These are phyloP conservation scores for Drosophila colorata DNA, from an alignment of 2,888 invertebrate species.

Conservation along the genomic window DNA sequence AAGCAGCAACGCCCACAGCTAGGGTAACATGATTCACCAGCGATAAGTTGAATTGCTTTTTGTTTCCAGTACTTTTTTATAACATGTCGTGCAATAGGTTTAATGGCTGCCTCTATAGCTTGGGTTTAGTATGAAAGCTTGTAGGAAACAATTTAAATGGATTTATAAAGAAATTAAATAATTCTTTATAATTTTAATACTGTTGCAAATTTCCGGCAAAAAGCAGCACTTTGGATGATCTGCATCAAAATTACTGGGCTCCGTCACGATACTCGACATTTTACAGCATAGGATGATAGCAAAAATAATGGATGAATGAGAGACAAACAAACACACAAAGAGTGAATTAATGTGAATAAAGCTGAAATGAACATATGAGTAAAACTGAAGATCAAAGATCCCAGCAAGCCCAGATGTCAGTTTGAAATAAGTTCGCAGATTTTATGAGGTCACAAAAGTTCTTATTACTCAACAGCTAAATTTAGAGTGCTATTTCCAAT, in stretches of 20 bases:
- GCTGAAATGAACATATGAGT: too few species aligned
- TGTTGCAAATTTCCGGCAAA: slow-evolving; percentile 32
- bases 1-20: too few species aligned
- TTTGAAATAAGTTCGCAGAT: background rate
- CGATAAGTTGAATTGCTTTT: background rate
- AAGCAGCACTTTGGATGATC: slow-evolving; percentile 24
- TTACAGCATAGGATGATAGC: background rate
- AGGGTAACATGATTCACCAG: background rate
- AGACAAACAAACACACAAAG: too few species aligned
- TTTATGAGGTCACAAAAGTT: background rate
- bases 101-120: background rate
- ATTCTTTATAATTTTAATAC: slow-evolving; percentile 12
- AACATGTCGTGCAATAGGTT: too few species aligned
- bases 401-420: background rate
- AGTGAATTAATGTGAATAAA: too few species aligned
- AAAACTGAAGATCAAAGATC: background rate
- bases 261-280: slow-evolving; percentile 29
- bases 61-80: background rate
- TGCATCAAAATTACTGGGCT: slow-evolving; percentile 23
- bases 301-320: slow-evolving; percentile 1
- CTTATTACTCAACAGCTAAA: too few species aligned
- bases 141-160: too few species aligned
- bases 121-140: too few species aligned
- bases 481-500: too few species aligned
- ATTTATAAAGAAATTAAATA: too few species aligned